Evolutionary conservation across 2,113 vertebrate species (phyloP), one percentile per base, ranked within the genome.

Genomic region (Pelobates fuscus): DNA sequence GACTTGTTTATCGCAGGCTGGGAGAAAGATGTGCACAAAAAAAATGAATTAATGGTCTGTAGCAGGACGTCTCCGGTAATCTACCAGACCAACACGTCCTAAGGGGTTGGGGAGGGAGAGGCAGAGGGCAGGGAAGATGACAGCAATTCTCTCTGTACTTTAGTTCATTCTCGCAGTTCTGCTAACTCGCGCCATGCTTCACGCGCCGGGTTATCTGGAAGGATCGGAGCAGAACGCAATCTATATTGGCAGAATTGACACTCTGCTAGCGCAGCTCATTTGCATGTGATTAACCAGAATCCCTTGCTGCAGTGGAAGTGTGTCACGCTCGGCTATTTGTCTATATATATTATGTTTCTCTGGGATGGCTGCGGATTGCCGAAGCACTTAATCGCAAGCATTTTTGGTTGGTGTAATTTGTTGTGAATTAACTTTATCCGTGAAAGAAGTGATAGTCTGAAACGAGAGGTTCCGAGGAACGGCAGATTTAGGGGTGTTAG

Each of bases 1-100:
- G 68, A 60, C 68, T 70, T 30, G 55, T 70, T 70, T 70, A 70
- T 70, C 30, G 68, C 30, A 44, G 68, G 30, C 32, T 29, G 30
- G 32, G 30, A 70, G 68, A 70, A 59, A 26, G 10, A 15, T 26
- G 52, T 14, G 30, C 68, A 20, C 24, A 44, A 7, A 27, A 44
- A 7, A 24, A 55, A 43, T 37, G 21, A 59, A 44, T 44, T 59
- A 60, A 70, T 60, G 23, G 68, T 15, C 68, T 55, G 37, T 70
- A 60, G 37, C 30, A 26, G 55, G 37, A 70, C 37, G 30, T 21
- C 68, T 60, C 54, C 24, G 8, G 68, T 55, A 70, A 70, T 60
- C 55, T 60, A 59, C 15, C 37, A 60, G 37, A 8, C 55, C 18
- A 23, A 70, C 58, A 32, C 59, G 37, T 60, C 24, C 32, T 18